phyloP scores from a whole-genome alignment of 2,888 invertebrate species.

The Priocnemis perturbator region DNA sequence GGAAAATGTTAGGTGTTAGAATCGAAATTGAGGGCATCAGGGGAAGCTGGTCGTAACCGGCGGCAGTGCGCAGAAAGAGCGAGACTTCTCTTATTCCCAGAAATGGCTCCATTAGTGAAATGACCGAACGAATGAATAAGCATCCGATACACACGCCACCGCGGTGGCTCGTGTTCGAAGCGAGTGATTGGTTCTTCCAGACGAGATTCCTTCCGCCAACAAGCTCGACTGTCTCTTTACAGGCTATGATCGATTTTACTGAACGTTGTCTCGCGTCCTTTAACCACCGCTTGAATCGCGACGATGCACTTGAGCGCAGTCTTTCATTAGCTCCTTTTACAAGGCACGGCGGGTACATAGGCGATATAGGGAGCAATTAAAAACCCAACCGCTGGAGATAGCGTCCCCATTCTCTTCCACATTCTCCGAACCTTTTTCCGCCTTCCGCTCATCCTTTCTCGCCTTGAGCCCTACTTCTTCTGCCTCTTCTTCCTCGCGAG shows the following conservation, averaged over 20 bases:
- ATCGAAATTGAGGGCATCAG: too few relatives aligned
- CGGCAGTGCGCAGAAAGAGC: background rate
- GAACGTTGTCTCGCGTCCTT: too few relatives aligned
- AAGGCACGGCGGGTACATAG: too few relatives aligned
- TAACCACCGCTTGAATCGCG: too few relatives aligned
- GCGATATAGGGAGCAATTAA: too few relatives aligned
- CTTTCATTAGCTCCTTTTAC: too few relatives aligned
- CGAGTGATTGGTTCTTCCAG: slow-evolving; percentile 1
- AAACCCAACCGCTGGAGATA: too few relatives aligned
- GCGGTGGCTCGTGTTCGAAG: background rate
- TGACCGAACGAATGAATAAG: slow-evolving; percentile 8
- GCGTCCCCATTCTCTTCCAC: background rate
- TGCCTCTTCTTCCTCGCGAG: background rate
- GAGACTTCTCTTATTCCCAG: too few relatives aligned
- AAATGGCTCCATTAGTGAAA: slow-evolving; percentile 9
- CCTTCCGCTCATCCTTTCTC: background rate
- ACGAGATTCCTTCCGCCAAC: slow-evolving; percentile 3
- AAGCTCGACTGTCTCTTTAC: background rate
- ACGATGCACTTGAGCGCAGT: too few relatives aligned
- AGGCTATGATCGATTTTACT: background rate
- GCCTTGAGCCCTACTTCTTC: slow-evolving; percentile 1
- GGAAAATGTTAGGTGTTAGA: too few relatives aligned
- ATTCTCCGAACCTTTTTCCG: background rate
- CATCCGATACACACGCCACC: background rate
- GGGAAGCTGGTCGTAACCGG: background rate